Evolutionary conservation across 2,888 invertebrate species (phyloP), one percentile per base, ranked within the genome.

Genomic region (Smittia sp.): DNA sequence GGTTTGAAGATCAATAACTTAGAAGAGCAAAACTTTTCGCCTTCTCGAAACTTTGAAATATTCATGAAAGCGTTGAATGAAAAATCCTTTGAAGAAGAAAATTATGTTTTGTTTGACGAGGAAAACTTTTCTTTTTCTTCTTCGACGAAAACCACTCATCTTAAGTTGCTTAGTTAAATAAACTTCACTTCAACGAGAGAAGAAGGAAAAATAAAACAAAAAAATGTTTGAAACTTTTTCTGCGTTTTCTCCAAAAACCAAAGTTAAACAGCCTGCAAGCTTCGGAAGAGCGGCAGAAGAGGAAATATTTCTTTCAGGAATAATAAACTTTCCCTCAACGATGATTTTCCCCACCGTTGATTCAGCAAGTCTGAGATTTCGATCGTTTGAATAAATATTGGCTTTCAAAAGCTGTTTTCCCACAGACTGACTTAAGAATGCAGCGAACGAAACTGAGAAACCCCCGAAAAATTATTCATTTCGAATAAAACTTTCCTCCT

Each of bases 351-450:
- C 46, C 46, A 46, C 46, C 46, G 46, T 46, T 46, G 13, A 46
- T 6, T 46, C 15, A n/a, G 46, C 58, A 22, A 58, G 18, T 25
- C 15, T 63, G 66, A 66, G n/a, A 66, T 63, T 63, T 13, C 11
- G 39, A 66, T 38, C 66, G 66, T 11, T 66, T 66, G 38, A 66
- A 66, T 66, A 66, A 66, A 66, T 66, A 66, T 66, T 39, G n/a
- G 66, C 66, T 63, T 13, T 66, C 13, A 6, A 38, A 66, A 66
- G 66, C 66, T 38, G 13, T 18, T 66, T 66, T 25, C 18, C 38
- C 15, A 20, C 38, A 39, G 39, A 39, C 1, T 18, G 7, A 15
- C 4, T 18, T 11, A 25, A 18, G 15, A 32, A 32, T 38, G 66
- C 66, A 66, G 7, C 20, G 27, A 15, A 46, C 13, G 13, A 46